A percentile compares a stretch with the other conserved stretches of the same genome.
phyloP scores from a whole-genome alignment of 2,888 invertebrate genomes.

The Homarus gammarus region DNA sequence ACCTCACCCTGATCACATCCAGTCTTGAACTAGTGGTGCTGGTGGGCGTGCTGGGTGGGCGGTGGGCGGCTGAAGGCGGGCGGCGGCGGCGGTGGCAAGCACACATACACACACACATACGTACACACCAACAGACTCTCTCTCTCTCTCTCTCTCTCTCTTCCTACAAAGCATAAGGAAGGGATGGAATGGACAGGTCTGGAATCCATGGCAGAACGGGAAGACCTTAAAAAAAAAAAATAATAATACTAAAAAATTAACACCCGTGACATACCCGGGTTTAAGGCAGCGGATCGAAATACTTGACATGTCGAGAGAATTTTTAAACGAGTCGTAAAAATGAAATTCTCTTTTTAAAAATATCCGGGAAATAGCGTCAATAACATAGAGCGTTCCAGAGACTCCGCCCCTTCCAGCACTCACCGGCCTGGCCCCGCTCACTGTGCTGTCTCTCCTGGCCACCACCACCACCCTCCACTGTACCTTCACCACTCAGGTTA shows the following conservation, averaged over 20 bases:
- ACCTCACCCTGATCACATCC: slow-evolving; percentile 58
- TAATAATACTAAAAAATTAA: not conserved
- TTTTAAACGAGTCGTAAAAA: not conserved
- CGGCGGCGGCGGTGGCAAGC: no score
- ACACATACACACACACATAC: slow-evolving; percentile 22
- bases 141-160: not conserved
- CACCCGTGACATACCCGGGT: no score
- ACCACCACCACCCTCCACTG: no score
- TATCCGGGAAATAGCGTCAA: not conserved
- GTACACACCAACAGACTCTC: slow-evolving; percentile 10
- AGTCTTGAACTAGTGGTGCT: slow-evolving; percentile 60
- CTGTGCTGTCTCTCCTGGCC: no score
- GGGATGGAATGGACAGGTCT: not conserved
- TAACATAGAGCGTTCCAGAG: not conserved
- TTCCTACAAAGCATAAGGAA: not conserved
- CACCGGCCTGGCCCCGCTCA: not conserved
- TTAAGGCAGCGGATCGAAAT: not conserved
- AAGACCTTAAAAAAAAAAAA: not conserved
- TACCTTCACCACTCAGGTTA: no score
- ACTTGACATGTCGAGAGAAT: not conserved
- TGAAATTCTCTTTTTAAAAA: not conserved
- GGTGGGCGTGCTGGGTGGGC: slow-evolving; percentile 57
- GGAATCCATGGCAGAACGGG: not conserved
- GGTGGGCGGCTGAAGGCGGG: no score
- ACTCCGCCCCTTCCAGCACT: slow-evolving; percentile 36